phyloP scores from a whole-genome alignment of 1,140 invertebrate genomes.

The Marisa cornuarietis region DNA sequence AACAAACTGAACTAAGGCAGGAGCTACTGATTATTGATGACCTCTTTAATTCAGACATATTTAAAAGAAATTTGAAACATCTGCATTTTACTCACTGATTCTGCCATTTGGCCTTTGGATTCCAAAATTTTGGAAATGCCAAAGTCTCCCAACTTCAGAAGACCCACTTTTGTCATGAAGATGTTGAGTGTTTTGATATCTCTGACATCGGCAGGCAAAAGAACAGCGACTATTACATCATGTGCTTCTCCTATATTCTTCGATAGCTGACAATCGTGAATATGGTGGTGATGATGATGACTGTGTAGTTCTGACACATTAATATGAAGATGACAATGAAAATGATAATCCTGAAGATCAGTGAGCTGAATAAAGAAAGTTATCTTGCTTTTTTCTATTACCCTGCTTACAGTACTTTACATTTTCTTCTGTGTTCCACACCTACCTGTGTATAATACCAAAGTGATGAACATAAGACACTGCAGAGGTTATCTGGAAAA shows the following conservation, averaged over 20 bases:
- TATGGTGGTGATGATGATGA: background rate
- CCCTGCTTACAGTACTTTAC: too few species aligned
- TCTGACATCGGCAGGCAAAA: constrained; percentile 35
- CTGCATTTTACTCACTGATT: constrained; percentile 52
- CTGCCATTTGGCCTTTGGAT: constrained; percentile 54
- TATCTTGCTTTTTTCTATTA: too few species aligned
- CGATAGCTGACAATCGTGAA: background rate
- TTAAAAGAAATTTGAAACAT: too few species aligned
- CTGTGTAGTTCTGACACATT: too few species aligned
- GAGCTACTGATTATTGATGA: too few species aligned
- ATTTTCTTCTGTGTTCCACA: background rate
- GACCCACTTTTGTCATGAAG: constrained; percentile 62
- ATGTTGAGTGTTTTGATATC: constrained; percentile 67
- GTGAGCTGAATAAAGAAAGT: too few species aligned
- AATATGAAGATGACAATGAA: too few species aligned
- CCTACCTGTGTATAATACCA: constrained; percentile 65
- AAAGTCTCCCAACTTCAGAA: constrained; percentile 66
- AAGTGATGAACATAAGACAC: constrained; percentile 63
- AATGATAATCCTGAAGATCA: too few species aligned
- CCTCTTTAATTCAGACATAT: too few species aligned
- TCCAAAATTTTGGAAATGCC: constrained; percentile 65
- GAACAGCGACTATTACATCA: background rate
- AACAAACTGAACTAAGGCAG: too few species aligned
- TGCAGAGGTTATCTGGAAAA: constrained; percentile 62
- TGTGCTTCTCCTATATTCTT: background rate